Evolutionary conservation across 1,140 invertebrate genomes (phyloP).

Genomic region (Pseudomyrmex cubaensis): DNA sequence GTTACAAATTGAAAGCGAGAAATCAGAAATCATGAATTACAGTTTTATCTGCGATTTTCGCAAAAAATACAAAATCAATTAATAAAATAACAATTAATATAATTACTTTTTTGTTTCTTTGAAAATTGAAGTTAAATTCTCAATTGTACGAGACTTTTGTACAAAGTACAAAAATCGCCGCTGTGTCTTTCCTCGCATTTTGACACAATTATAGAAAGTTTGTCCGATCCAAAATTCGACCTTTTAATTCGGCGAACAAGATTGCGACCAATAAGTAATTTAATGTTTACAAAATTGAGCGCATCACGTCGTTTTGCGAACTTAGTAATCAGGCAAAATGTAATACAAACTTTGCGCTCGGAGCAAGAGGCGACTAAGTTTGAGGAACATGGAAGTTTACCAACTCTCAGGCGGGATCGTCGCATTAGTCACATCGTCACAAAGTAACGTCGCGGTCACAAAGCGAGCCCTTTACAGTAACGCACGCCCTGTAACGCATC

Average conservation of each 20-base stretch:
- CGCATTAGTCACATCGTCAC: conserved; percentile 3
- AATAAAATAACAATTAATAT: not conserved
- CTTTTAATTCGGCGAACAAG: not conserved
- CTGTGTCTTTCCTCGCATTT: not conserved
- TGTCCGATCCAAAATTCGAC: not conserved
- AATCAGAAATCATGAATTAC: no score
- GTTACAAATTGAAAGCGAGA: no score
- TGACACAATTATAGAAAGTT: not conserved
- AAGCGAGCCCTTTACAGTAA: conserved; percentile 41
- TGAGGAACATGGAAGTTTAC: conserved; percentile 19
- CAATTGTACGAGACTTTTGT: not conserved
- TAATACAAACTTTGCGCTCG: conserved; percentile 24
- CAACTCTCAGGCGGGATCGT: conserved; percentile 29
- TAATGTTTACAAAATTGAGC: not conserved
- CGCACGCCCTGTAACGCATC: conserved; percentile 38
- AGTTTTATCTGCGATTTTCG: no score
- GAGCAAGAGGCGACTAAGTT: conserved; percentile 13
- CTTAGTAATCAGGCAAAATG: conserved; percentile 40
- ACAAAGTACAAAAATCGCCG: no score
- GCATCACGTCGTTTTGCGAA: not conserved
- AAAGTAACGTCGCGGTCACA: conserved; percentile 38
- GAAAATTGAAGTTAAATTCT: not conserved
- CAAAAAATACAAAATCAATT: not conserved
- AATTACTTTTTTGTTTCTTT: not conserved
- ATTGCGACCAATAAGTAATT: not conserved